phyloP scores from a whole-genome alignment of 2,888 invertebrate genomes.

The Leucophenga maculata region DNA sequence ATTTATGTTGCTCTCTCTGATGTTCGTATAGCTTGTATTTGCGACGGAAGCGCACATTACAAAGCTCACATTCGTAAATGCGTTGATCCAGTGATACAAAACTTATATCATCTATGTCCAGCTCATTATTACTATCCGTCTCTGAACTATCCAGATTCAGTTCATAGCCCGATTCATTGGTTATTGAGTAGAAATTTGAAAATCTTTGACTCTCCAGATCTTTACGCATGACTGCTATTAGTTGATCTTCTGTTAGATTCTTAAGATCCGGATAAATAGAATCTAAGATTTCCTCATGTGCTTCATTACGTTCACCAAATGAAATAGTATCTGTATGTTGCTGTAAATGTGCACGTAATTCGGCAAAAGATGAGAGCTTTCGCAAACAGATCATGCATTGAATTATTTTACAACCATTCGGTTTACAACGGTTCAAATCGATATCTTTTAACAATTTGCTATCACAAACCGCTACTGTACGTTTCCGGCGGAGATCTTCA shows the following conservation, averaged over 20 bases:
- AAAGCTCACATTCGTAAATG: conserved; percentile 63
- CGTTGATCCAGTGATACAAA: conserved; percentile 17
- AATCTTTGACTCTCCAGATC: conserved; percentile 55
- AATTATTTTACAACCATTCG: conserved; percentile 68
- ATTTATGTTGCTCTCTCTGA: conserved; percentile 59
- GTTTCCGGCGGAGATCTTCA: neutral
- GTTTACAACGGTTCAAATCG: conserved; percentile 61
- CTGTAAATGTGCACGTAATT: conserved; percentile 63
- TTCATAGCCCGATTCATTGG: conserved; percentile 68
- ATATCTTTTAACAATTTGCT: conserved; percentile 21
- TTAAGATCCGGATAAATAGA: conserved; percentile 61
- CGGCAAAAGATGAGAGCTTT: conserved; percentile 63
- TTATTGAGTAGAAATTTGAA: conserved; percentile 68
- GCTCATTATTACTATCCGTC: conserved; percentile 53
- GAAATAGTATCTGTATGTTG: conserved; percentile 49
- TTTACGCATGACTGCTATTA: conserved; percentile 52
- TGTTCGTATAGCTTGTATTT: conserved; percentile 68
- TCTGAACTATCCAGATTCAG: conserved; percentile 64
- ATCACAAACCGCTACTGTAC: neutral
- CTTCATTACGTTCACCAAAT: conserved; percentile 54
- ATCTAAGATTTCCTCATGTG: conserved; percentile 57
- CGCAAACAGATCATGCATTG: conserved; percentile 70
- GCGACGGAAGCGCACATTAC: conserved; percentile 59
- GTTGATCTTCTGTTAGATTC: conserved; percentile 47
- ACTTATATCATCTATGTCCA: conserved; percentile 34